Conservation (phyloP, 2,888 invertebrate species). For the Hemistola chrysoprasaria region DNA sequence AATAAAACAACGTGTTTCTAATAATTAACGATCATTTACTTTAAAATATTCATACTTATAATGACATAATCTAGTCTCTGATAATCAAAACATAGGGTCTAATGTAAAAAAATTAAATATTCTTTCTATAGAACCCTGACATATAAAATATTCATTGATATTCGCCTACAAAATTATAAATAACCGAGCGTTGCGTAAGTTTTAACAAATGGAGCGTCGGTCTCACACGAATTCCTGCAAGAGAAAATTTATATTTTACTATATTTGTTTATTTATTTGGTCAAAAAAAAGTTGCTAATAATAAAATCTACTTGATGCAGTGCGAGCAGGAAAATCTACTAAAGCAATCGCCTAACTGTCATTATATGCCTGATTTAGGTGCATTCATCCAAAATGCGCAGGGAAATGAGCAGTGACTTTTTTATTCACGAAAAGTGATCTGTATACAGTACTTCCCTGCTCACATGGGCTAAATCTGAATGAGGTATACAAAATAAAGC, state of each 20-base stretch:
- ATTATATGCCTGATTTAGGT: too few species aligned
- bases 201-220: conserved; percentile 95
- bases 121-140: conserved; percentile 67
- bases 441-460: too few species aligned
- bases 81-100: conserved; percentile 68
- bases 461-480: too few species aligned
- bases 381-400: too few species aligned
- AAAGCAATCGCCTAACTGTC: too few species aligned
- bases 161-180: conserved; percentile 86
- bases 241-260: conserved; percentile 47
- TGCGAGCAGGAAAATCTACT: too few species aligned
- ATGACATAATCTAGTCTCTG: conserved; percentile 67
- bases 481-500: too few species aligned
- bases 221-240: conserved; percentile 92
- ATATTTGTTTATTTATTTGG: conserved; percentile 6
- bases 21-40: conserved; percentile 82
- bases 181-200: conserved; percentile 96
- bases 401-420: too few species aligned
- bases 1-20: conserved; percentile 69
- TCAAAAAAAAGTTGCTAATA: too few species aligned
- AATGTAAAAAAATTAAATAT: conserved; percentile 72
- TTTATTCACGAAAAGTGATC: too few species aligned
- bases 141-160: conserved; percentile 69
- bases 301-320: too few species aligned
- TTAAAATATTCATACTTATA: conserved; percentile 75